These are phyloP conservation scores for Acrossocheilus fasciatus DNA, from an alignment of 2,797 vertebrate species.

Conservation along the genomic window DNA sequence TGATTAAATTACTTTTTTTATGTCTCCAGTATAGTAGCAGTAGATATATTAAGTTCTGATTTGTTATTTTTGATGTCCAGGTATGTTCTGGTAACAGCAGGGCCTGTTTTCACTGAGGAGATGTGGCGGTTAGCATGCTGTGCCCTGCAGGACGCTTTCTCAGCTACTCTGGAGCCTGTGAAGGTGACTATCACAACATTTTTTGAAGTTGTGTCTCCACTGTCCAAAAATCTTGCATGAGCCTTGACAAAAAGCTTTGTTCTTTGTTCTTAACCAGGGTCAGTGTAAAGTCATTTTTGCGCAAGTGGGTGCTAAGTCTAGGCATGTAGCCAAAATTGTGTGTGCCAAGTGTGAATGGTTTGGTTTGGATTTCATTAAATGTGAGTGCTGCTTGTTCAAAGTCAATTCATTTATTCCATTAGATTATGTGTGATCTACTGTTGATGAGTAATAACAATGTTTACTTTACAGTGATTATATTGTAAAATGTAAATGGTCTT, in stretches of 20 bases:
- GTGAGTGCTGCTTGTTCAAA: too few relatives aligned
- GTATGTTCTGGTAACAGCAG: slow-evolving; percentile 93
- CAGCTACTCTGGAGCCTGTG: slow-evolving; percentile 93
- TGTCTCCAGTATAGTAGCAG: not conserved
- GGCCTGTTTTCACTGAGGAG: slow-evolving; percentile 95
- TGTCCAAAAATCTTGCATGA: not conserved
- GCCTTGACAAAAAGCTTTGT: not conserved
- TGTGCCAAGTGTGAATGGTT: not conserved
- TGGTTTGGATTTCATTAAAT: too few relatives aligned
- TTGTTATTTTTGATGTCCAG: slow-evolving; percentile 69
- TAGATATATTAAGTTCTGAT: not conserved
- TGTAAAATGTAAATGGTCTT: too few relatives aligned
- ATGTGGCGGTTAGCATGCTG: slow-evolving; percentile 98
- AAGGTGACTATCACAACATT: slow-evolving; percentile 82
- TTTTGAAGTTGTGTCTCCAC: not conserved
- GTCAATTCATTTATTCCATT: too few relatives aligned
- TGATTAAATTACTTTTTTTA: not conserved
- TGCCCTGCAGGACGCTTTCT: slow-evolving; percentile 95
- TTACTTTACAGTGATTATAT: too few relatives aligned
- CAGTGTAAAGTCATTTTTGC: not conserved
- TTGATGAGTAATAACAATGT: too few relatives aligned
- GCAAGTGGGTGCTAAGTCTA: not conserved
- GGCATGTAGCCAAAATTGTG: not conserved
- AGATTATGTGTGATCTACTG: too few relatives aligned
- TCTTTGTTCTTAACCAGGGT: not conserved